Percentiles rank a stretch among this genome's conserved stretches.
Conservation (phyloP, 1,140 invertebrate genomes). For the Cydia amplana region DNA sequence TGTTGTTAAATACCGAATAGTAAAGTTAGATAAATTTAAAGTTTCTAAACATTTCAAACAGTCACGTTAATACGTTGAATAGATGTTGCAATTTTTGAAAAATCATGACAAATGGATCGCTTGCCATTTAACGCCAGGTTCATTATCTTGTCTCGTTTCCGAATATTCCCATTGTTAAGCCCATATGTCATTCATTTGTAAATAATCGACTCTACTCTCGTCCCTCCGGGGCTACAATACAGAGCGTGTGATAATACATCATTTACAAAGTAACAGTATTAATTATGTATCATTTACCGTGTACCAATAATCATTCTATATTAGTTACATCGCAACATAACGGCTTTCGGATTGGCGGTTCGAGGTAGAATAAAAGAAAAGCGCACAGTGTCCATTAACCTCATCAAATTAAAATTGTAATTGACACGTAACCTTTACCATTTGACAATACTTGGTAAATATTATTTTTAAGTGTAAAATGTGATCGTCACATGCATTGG, state of each 20-base stretch:
- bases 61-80: conserved; percentile 48
- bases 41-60: conserved; percentile 42
- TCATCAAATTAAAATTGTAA: conserved; percentile 55
- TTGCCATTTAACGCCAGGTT: not conserved
- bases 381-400: conserved; percentile 66
- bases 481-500: conserved; percentile 65
- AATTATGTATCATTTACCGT: conserved; percentile 41
- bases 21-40: conserved; percentile 45
- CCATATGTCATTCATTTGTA: conserved; percentile 56
- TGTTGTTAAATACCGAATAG: conserved; percentile 40
- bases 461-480: conserved; percentile 75
- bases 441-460: conserved; percentile 78
- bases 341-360: conserved; percentile 58
- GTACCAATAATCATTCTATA: not conserved
- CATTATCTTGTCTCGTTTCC: conserved; percentile 17
- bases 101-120: conserved; percentile 36
- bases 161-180: conserved; percentile 36
- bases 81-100: conserved; percentile 36
- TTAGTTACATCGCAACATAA: conserved; percentile 16
- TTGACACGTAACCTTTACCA: conserved; percentile 63
- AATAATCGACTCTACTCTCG: conserved; percentile 43
- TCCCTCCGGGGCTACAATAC: conserved; percentile 30
- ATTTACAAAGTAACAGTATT: conserved; percentile 54
- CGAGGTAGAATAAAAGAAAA: conserved; percentile 65
- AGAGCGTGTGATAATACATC: conserved; percentile 59